phyloP scores from a whole-genome alignment of 2,797 vertebrate species.

The Pseudochirops corinnae region DNA sequence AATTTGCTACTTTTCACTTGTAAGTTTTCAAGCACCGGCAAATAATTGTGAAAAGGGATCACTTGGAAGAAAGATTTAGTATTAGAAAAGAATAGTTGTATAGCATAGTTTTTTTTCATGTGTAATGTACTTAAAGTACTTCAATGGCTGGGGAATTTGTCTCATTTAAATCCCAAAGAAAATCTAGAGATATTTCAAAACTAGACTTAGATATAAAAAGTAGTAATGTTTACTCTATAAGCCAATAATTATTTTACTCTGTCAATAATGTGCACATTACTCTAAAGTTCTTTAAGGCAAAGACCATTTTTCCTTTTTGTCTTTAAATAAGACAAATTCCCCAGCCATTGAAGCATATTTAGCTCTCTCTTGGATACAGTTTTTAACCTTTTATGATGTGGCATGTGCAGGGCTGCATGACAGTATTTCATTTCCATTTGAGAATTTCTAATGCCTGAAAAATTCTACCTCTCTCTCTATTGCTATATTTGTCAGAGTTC shows the following conservation, averaged over 20 bases:
- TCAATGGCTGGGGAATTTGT: background rate
- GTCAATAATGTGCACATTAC: background rate
- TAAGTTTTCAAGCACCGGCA: slow-evolving; percentile 6
- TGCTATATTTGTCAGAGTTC: background rate
- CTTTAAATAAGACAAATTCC: no score
- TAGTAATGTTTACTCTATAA: background rate
- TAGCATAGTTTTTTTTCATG: slow-evolving; percentile 24
- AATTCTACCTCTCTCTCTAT: background rate
- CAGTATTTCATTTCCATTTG: background rate
- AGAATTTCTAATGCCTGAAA: background rate
- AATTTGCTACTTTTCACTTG: slow-evolving; percentile 6
- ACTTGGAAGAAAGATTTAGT: slow-evolving; percentile 28
- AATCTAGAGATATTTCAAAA: background rate
- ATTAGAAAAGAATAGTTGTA: background rate
- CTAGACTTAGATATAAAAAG: background rate
- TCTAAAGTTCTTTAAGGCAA: background rate
- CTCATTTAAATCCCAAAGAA: background rate
- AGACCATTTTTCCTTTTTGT: background rate
- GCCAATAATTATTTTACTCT: background rate
- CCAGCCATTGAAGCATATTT: background rate
- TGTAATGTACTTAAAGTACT: no score
- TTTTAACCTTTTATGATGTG: background rate
- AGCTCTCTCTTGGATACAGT: background rate
- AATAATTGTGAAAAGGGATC: slow-evolving; percentile 9
- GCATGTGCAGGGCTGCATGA: background rate